A percentile compares a stretch with the other conserved stretches of the same genome.
Conservation (phyloP, 2,888 invertebrate genomes). For the Catocala fraxini region DNA sequence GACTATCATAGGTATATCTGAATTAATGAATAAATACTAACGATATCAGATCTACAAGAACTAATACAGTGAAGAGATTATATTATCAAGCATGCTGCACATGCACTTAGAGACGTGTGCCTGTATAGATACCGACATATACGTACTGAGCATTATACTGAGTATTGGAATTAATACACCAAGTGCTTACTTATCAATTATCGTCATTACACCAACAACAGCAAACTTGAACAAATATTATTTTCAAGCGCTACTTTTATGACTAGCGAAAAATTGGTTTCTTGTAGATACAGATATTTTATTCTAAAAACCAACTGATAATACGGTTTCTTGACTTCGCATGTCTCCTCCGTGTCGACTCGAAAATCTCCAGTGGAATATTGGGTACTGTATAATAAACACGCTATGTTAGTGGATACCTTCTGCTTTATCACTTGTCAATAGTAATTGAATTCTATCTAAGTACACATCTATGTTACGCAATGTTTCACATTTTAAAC, state of each 20-base stretch:
- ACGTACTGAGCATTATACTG: constrained; percentile 60
- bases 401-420: constrained; percentile 82
- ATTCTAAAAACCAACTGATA: constrained; percentile 88
- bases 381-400: constrained; percentile 88
- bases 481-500: constrained; percentile 20
- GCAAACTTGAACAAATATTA: constrained; percentile 64
- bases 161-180: constrained; percentile 66
- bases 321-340: constrained; percentile 87
- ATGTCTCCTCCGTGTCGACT: constrained; percentile 86
- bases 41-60: constrained; percentile 65
- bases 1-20: constrained; percentile 47
- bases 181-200: constrained; percentile 58
- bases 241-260: constrained; percentile 76
- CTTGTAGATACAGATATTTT: constrained; percentile 67
- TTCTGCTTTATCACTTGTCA: constrained; percentile 49
- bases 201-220: constrained; percentile 66
- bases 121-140: constrained; percentile 59
- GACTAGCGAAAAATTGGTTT: constrained; percentile 79
- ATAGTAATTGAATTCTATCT: constrained; percentile 43
- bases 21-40: constrained; percentile 41
- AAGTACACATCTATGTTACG: constrained; percentile 43
- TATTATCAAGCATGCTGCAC: constrained; percentile 76
- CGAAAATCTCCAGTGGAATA: constrained; percentile 87
- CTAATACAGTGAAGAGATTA: constrained; percentile 62
- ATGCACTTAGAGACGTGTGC: constrained; percentile 73